Conservation (phyloP, 2,113 vertebrate species). For the Melanerpes formicivorus region DNA sequence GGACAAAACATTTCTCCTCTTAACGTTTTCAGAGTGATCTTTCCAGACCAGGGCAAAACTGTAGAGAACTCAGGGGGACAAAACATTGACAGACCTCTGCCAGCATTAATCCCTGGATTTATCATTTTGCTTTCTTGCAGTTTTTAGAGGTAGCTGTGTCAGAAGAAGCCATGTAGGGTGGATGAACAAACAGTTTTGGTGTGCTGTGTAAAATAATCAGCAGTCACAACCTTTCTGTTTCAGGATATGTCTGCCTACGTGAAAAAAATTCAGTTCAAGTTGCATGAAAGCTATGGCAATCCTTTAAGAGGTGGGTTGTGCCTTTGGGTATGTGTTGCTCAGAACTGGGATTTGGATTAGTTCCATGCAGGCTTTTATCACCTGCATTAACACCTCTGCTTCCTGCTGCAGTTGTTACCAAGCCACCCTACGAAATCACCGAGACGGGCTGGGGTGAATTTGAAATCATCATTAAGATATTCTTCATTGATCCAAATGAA, state of each 20-base stretch:
- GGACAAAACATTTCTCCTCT: too few species aligned
- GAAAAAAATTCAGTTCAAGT: constrained; percentile 98
- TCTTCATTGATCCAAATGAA: constrained; percentile 99
- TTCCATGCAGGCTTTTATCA: neutral
- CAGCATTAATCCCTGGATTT: fast-evolving
- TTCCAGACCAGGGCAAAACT: neutral
- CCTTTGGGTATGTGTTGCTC: neutral
- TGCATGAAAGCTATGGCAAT: constrained; percentile 97
- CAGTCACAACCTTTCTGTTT: constrained; percentile 7
- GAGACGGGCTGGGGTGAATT: constrained; percentile 99
- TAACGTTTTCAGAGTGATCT: neutral
- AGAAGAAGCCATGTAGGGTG: fast-evolving
- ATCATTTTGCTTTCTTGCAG: fast-evolving
- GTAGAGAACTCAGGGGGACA: fast-evolving
- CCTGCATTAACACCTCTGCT: neutral
- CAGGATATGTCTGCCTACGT: constrained; percentile 99
- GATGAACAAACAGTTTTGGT: neutral
- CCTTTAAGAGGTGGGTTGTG: constrained; percentile 89
- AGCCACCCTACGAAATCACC: constrained; percentile 97
- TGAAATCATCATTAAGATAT: constrained; percentile 98
- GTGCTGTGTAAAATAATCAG: neutral
- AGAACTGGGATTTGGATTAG: neutral
- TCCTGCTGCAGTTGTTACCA: constrained; percentile 89
- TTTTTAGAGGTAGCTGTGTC: neutral
- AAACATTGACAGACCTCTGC: fast-evolving